These are phyloP conservation scores for Caenorhabditis afra DNA, from an alignment of 2,888 invertebrate species.

Conservation along the genomic window DNA sequence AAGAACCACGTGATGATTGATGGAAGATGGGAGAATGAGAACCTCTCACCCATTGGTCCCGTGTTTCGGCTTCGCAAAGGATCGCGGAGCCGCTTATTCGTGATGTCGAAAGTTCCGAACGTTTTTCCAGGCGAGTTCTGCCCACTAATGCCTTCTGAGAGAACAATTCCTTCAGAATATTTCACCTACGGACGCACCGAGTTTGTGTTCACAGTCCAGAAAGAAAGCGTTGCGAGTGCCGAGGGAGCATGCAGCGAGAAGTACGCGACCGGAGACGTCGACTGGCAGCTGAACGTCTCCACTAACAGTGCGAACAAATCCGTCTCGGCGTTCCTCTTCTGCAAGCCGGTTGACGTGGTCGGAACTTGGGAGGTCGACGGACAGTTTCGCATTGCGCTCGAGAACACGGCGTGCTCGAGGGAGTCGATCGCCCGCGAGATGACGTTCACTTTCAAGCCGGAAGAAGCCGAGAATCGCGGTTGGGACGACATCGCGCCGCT, in stretches of 20 bases:
- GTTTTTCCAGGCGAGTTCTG: conserved; percentile 2
- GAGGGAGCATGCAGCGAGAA: conserved; percentile 14
- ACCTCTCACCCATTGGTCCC: no score
- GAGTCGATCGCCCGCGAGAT: conserved; percentile 42
- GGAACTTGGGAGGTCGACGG: conserved; percentile 18
- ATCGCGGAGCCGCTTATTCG: no score
- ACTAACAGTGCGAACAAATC: conserved; percentile 6
- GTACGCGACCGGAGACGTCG: conserved; percentile 35
- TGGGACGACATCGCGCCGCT: conserved; percentile 24
- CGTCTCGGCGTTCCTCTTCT: conserved; percentile 33
- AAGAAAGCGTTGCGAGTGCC: background rate
- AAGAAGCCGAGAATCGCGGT: conserved; percentile 33
- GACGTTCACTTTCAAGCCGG: conserved; percentile 27
- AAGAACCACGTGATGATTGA: no score
- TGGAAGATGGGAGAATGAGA: no score
- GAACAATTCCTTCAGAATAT: conserved; percentile 12
- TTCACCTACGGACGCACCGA: conserved; percentile 32
- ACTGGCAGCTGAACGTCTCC: conserved; percentile 41
- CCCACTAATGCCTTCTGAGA: background rate
- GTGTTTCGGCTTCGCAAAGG: no score
- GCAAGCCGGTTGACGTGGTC: conserved; percentile 21
- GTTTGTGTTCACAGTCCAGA: conserved; percentile 13
- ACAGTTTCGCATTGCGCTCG: conserved; percentile 35
- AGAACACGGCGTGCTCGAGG: conserved; percentile 10
- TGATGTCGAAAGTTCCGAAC: conserved; percentile 11